Evolutionary conservation across 92 coral and sea anemone species (phyloP).

Genomic region (Epizoanthus fatuus): DNA sequence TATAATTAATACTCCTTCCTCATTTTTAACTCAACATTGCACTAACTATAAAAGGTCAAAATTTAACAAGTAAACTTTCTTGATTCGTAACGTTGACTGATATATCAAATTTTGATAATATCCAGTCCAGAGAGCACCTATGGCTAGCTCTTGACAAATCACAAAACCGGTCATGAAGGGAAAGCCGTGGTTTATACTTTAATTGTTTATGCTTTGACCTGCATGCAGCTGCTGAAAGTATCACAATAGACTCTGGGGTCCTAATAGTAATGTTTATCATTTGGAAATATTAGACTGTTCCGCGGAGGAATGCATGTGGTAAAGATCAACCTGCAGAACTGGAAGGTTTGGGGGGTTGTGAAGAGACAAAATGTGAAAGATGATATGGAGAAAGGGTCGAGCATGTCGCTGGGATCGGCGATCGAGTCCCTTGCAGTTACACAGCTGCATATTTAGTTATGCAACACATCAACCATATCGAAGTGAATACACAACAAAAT

Average conservation of each 20-base stretch:
- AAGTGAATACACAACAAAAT: background rate
- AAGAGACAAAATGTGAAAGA: constrained; percentile 4
- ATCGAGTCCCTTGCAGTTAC: too few species aligned
- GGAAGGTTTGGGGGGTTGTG: background rate
- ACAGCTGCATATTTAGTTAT: background rate
- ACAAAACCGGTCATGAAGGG: background rate
- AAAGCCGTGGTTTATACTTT: constrained; percentile 7
- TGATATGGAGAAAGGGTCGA: background rate
- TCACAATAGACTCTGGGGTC: background rate
- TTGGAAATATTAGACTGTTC: background rate
- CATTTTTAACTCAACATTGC: too few species aligned
- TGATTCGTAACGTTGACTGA: too few species aligned
- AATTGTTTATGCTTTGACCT: constrained; percentile 24
- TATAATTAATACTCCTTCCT: too few species aligned
- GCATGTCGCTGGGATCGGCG: background rate
- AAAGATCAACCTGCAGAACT: constrained; percentile 14
- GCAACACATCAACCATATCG: background rate
- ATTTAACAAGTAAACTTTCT: too few species aligned
- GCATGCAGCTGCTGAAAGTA: background rate
- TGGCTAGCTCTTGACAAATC: too few species aligned
- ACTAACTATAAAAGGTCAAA: too few species aligned
- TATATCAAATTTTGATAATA: too few species aligned
- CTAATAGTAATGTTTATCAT: background rate
- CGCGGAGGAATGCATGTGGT: background rate
- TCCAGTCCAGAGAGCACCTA: too few species aligned